These are phyloP conservation scores for Pherbina coryleti DNA, from an alignment of 2,888 invertebrate species.

Conservation along the genomic window DNA sequence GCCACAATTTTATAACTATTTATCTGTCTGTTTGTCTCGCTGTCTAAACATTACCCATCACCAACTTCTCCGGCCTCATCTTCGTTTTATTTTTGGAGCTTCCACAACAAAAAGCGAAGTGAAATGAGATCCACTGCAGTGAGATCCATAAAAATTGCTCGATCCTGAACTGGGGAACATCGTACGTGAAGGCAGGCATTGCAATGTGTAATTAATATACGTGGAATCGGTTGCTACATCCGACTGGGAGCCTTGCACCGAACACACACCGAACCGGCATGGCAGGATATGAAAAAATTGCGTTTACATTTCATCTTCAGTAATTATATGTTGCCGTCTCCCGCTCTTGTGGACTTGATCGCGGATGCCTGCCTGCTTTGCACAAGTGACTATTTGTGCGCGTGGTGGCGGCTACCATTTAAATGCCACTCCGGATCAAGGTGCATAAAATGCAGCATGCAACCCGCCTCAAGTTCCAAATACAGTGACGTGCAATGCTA, in stretches of 20 bases:
- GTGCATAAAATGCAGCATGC: conserved; percentile 1
- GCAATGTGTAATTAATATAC: conserved; percentile 42
- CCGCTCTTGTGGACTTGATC: neutral
- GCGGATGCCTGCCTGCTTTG: neutral
- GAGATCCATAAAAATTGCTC: neutral
- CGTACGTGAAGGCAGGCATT: conserved; percentile 42
- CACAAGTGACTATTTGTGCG: neutral
- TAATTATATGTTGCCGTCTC: conserved; percentile 45
- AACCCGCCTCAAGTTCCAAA: neutral
- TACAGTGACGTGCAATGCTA: neutral
- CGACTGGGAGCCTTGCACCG: conserved; percentile 13
- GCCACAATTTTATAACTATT: too few species aligned
- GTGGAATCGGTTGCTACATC: neutral
- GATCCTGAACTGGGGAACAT: conserved; percentile 1
- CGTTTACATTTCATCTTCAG: conserved; percentile 43
- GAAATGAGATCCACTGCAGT: neutral
- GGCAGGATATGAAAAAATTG: neutral
- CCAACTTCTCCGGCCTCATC: neutral
- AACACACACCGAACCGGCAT: neutral
- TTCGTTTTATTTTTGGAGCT: neutral
- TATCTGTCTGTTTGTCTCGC: conserved; percentile 4
- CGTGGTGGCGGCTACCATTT: neutral
- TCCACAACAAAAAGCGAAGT: neutral
- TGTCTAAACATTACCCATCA: conserved; percentile 43
- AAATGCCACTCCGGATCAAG: neutral